Conservation (phyloP, 2,888 invertebrate genomes). For the Chaitophorus viminalis region DNA sequence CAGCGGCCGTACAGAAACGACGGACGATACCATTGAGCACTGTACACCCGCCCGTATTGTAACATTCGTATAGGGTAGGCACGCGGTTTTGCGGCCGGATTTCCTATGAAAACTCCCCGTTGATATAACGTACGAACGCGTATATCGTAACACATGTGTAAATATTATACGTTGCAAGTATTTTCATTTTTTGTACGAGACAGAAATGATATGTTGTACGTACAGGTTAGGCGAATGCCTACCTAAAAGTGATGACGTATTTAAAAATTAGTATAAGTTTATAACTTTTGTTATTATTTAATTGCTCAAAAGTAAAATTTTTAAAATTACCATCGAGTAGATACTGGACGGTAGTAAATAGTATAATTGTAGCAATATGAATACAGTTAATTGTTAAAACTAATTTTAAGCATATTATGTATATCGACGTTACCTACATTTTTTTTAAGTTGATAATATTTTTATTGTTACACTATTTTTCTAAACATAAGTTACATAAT, state of each 20-base stretch:
- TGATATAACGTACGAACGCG: background rate
- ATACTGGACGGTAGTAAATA: background rate
- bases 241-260: background rate
- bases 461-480: constrained; percentile 35
- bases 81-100: background rate
- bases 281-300: background rate
- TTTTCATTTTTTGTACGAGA: background rate
- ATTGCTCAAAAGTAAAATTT: constrained; percentile 37
- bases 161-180: constrained; percentile 12
- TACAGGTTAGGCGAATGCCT: background rate
- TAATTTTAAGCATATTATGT: constrained; percentile 29
- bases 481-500: background rate
- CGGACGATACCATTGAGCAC: constrained; percentile 28
- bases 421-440: constrained; percentile 46
- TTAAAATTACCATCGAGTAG: background rate
- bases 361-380: background rate
- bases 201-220: background rate
- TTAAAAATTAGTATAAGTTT: background rate
- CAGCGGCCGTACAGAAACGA: constrained; percentile 20
- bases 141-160: background rate
- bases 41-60: background rate
- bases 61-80: too few relatives aligned
- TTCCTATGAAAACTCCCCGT: background rate
- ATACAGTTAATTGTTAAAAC: background rate
- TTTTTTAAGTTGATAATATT: constrained; percentile 20